Evolutionary conservation across 2,113 vertebrate genomes (phyloP).

Genomic region (Eurystomus gularis): DNA sequence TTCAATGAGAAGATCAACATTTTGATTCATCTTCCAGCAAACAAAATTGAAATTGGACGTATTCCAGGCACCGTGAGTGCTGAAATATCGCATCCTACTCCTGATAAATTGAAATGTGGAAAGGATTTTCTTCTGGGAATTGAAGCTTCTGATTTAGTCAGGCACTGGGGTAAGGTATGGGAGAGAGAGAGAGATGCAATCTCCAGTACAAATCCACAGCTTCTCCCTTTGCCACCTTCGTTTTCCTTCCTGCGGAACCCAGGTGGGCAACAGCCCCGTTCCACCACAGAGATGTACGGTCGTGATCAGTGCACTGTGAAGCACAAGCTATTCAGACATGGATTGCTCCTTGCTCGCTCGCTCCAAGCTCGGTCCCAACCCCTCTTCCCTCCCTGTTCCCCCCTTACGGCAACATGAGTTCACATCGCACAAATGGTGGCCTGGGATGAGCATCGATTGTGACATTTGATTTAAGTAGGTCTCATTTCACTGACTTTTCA

Average conservation of each 20-base stretch:
- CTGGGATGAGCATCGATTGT: slow-evolving; percentile 41
- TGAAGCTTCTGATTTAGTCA: not conserved
- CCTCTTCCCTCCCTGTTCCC: not conserved
- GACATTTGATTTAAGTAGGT: slow-evolving; percentile 63
- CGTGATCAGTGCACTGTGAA: not conserved
- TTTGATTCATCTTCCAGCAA: not conserved
- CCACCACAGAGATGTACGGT: not conserved
- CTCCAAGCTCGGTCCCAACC: not conserved
- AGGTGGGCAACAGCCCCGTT: not conserved
- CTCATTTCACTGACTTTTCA: slow-evolving; percentile 58
- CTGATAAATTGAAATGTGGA: not conserved
- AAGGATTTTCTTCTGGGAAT: not conserved
- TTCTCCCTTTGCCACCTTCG: not conserved
- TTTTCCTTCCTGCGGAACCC: not conserved
- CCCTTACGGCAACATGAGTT: not conserved
- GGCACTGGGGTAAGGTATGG: no score
- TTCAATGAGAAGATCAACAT: not conserved
- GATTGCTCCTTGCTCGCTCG: not conserved
- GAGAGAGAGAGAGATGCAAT: not conserved
- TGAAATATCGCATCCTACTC: not conserved
- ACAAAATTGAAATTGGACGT: not conserved
- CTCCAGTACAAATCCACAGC: not conserved
- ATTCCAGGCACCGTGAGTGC: not conserved
- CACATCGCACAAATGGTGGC: not conserved
- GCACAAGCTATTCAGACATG: not conserved